Evolutionary conservation across 2,797 vertebrate genomes (phyloP).

Genomic region (Amphiprion clarkii): DNA sequence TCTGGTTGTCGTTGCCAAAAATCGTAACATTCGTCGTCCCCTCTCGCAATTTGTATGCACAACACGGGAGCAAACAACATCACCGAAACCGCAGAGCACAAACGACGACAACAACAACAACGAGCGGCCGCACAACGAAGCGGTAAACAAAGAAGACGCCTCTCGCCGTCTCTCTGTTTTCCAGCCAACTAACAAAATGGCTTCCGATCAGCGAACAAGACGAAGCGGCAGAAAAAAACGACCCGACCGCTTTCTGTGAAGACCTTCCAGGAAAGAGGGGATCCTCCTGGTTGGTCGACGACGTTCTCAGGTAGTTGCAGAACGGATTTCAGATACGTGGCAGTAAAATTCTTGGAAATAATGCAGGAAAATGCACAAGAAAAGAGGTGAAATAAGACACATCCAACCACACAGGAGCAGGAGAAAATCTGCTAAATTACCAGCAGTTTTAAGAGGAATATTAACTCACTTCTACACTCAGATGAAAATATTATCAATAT

Average conservation of each 20-base stretch:
- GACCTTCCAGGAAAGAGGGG: conserved; percentile 16
- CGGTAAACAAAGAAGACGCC: conserved; percentile 71
- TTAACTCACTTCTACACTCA: neutral
- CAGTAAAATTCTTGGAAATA: neutral
- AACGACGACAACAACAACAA: conserved; percentile 65
- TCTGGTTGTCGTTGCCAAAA: conserved; percentile 2
- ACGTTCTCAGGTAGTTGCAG: too few relatives aligned
- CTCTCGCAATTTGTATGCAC: conserved; percentile 54
- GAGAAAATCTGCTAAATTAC: neutral
- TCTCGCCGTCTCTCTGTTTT: conserved; percentile 61
- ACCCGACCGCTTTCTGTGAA: conserved; percentile 19
- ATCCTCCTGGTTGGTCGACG: too few relatives aligned
- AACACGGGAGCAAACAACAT: conserved; percentile 54
- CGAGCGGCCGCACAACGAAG: conserved; percentile 44
- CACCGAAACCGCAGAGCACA: conserved; percentile 41
- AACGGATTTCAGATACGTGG: neutral
- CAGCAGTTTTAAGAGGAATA: neutral
- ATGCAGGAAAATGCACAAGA: too few relatives aligned
- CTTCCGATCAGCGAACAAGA: conserved; percentile 49
- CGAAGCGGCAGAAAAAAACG: conserved; percentile 9
- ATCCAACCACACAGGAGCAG: neutral
- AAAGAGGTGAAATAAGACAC: too few relatives aligned
- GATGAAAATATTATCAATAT: neutral
- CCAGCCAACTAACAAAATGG: conserved; percentile 76
- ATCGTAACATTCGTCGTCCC: conserved; percentile 33